Evolutionary conservation across 2,113 vertebrate species (phyloP), one percentile per base, ranked within the genome.

Genomic region (Ovis canadensis): DNA sequence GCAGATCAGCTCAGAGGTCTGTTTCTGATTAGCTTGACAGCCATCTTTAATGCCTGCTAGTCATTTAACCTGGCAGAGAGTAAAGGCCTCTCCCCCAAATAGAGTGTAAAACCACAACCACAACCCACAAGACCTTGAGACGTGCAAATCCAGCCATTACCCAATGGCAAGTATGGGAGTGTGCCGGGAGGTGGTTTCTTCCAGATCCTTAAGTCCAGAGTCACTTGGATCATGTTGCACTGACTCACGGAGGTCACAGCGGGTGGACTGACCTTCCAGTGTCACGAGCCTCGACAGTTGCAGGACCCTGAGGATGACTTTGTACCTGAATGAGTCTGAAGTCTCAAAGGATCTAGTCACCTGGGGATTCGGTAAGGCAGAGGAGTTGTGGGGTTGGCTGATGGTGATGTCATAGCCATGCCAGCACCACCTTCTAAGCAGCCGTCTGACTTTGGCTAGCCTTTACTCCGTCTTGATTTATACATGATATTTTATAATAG

Each of bases 31-130:
- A 97, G 88, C 45, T 59, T 36, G 3, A 52, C 89, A 96, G 91
- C 89, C 78, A 82, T 94, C 89, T 81, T 83, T 50, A 82, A 78
- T 29, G 96, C 91, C 93, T 97, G 93, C 93, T 88, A 87, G 82
- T 97, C 97, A 98, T 91, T 96, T 91, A 95, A 96, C 91, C 87
- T 95, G 93, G 86, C 91, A 87, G 86, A 91, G 82, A 87, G 62
- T 27, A 91, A 81, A 89, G n/a, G 67, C 83, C 93, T 96, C 43
- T 77, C 80, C 71, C 93, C 71, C 86, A 95, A 96, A 97, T 94
- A 67, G 92, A 94, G 93, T 97, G 93, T 74, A 95, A 98, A 98
- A 89, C 97, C 95, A 97, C 96, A 97, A 97, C 95, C 89, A 60
- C 96, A 97, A 36, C 48, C 94, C 90, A 1, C 83, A 97, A 91